Evolutionary conservation across 2,113 vertebrate genomes (phyloP).

Genomic region (Rhipidura dahli): DNA sequence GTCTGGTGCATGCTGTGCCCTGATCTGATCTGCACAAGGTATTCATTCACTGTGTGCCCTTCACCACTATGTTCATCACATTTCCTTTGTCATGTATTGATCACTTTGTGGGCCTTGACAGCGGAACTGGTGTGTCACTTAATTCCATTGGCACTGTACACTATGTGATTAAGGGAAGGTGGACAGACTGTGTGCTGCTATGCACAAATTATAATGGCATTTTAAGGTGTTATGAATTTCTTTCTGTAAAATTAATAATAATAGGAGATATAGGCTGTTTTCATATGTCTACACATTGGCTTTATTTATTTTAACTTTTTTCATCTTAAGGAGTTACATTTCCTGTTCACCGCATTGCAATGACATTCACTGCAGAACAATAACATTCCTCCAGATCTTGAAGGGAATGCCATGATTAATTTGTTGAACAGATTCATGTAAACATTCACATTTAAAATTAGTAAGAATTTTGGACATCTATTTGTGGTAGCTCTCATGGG

Average conservation of each 20-base stretch:
- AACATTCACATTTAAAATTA: background rate
- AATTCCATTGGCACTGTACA: background rate
- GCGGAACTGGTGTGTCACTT: background rate
- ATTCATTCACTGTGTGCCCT: conserved; percentile 39
- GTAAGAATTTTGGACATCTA: background rate
- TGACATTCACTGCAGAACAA: background rate
- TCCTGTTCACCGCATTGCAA: background rate
- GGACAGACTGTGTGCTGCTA: background rate
- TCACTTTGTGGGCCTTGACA: background rate
- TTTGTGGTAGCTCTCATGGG: background rate
- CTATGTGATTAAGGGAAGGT: background rate
- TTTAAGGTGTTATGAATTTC: background rate
- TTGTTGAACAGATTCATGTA: background rate
- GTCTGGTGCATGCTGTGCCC: background rate
- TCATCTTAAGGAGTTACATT: background rate
- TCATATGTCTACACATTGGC: background rate
- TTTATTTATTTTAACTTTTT: background rate
- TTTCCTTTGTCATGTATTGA: background rate
- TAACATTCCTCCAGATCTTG: background rate
- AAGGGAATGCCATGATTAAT: background rate
- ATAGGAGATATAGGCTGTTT: background rate
- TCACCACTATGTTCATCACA: background rate
- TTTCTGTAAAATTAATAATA: background rate
- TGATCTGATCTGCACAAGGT: conserved; percentile 39
- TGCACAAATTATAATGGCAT: background rate